A percentile compares a stretch with the other conserved stretches of the same genome.
Evolutionary conservation across 1,140 invertebrate species (phyloP).

Genomic region (Hylyphantes graminicola): DNA sequence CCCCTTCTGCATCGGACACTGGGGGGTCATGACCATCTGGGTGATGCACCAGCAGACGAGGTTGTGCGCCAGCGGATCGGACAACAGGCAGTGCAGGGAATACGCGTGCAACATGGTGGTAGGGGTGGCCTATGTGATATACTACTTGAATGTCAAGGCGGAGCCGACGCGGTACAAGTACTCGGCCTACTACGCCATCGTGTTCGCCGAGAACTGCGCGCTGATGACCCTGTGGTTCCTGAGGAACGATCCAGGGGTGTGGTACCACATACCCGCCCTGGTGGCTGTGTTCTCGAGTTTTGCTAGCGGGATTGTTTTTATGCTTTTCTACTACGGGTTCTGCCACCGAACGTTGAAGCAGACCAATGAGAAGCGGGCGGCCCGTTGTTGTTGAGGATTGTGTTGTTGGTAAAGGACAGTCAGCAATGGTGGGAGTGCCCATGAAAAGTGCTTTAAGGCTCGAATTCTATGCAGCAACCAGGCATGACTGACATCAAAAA

Average conservation of each 20-base stretch:
- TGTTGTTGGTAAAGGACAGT: not conserved
- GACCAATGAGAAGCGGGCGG: constrained; percentile 54
- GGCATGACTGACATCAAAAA: too few relatives aligned
- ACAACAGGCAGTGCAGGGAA: constrained; percentile 65
- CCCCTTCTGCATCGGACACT: constrained; percentile 68
- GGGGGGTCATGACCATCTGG: constrained; percentile 70
- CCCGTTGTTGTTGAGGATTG: constrained; percentile 51
- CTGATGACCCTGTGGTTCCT: constrained; percentile 70
- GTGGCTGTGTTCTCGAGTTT: constrained; percentile 65
- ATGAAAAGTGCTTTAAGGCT: too few relatives aligned
- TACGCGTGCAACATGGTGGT: constrained; percentile 70
- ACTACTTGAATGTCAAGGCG: constrained; percentile 71
- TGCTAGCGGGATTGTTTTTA: constrained; percentile 66
- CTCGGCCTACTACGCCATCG: constrained; percentile 69
- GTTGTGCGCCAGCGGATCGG: constrained; percentile 65
- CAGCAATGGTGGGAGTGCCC: too few relatives aligned
- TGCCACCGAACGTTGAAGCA: constrained; percentile 65
- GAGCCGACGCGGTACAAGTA: constrained; percentile 69
- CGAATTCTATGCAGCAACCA: too few relatives aligned
- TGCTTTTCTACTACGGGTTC: constrained; percentile 68
- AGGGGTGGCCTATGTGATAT: constrained; percentile 70
- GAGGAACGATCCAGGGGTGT: constrained; percentile 56
- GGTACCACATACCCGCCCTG: constrained; percentile 65
- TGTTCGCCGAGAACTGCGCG: constrained; percentile 69
- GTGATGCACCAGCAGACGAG: constrained; percentile 69